Evolutionary conservation across 2,113 vertebrate genomes (phyloP).

Genomic region (Sylvilagus bachmani): DNA sequence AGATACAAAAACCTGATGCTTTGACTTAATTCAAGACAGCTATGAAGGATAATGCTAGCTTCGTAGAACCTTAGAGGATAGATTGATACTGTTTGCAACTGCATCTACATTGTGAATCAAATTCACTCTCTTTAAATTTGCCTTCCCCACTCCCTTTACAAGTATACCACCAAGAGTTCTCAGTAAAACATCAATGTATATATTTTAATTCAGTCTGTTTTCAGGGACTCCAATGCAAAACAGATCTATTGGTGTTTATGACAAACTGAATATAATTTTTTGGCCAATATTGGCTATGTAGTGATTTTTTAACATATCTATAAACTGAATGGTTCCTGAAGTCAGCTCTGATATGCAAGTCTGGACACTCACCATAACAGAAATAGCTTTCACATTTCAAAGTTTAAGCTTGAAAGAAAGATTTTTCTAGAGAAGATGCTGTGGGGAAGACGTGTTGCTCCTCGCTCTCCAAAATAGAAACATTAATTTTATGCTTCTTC

Average conservation of each 20-base stretch:
- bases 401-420: neutral
- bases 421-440: neutral
- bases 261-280: neutral
- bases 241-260: neutral
- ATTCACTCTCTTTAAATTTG: neutral
- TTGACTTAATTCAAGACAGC: neutral
- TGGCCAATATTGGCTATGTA: neutral
- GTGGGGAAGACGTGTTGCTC: neutral
- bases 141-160: neutral
- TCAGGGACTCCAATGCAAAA: neutral
- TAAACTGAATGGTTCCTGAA: neutral
- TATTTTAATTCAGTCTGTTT: neutral
- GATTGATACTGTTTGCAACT: neutral
- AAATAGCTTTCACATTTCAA: neutral
- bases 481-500: neutral
- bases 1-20: neutral
- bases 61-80: no score
- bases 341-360: neutral
- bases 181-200: neutral
- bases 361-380: neutral
- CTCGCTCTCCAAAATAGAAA: neutral
- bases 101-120: neutral
- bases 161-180: neutral
- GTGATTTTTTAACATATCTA: neutral
- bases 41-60: neutral